Base-by-base conservation (phyloP, 2,888 invertebrate species). In the Pachymerium ferrugineum region DNA sequence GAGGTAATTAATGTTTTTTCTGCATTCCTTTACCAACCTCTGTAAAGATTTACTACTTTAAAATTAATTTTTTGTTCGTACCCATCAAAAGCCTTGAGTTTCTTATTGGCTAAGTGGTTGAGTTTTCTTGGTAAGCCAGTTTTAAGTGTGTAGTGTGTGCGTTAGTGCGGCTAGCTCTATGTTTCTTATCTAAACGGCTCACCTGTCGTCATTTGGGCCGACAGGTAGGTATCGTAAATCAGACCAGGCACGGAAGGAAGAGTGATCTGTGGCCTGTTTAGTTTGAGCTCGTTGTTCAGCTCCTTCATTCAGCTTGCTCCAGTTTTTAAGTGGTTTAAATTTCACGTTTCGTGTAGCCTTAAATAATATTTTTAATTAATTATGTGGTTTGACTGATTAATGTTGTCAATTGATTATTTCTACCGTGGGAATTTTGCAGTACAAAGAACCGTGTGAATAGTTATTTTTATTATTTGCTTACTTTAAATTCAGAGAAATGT, bases 181-280 rank as follows among this genome's bases (percentile, higher is more conserved):
- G 62, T 62, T 62, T 28, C 62, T 62, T 62, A 62, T 62, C 62
- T 62, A 62, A 62, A 62, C 62, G 62, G 62, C 62, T 62, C 62
- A 62, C 62, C 62, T 62, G 62, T 62, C 62, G 62, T 62, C 62
- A 62, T 62, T 62, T 62, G 62, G 62, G 62, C 62, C 62, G 62
- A 62, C 62, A 62, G 62, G 62, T 62, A 62, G 62, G 62, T 28
- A 62, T 62, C 62, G 62, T 62, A 62, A 62, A 62, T 62, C 62
- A 62, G 62, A 62, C 62, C 25, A 62, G 62, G 62, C 62, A 62
- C 62, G 62, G 62, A 62, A 62, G 62, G 62, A 62, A 62, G 62
- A 62, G 62, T 62, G 62, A 62, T 62, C 62, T 62, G 62, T 62
- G 62, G 62, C 62, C 62, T 62, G 62, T 62, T 62, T 62, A 62